These are phyloP conservation scores for Nebria brevicollis DNA, from an alignment of 2,888 invertebrate species.

Conservation along the genomic window DNA sequence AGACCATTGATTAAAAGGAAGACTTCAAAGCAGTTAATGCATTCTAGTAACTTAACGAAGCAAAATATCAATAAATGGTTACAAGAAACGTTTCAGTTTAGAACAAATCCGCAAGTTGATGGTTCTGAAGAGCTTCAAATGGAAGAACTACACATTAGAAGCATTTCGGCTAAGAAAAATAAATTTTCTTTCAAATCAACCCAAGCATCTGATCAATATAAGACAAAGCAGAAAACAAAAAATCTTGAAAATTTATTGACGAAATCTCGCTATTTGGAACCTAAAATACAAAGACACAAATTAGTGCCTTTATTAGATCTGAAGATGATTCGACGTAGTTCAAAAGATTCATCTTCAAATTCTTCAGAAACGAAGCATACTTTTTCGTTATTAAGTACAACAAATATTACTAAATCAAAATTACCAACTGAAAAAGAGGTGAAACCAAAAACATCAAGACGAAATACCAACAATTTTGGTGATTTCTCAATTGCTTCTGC, in stretches of 20 bases:
- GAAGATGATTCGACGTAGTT: neutral
- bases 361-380: neutral
- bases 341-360: neutral
- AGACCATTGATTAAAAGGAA: neutral
- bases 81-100: neutral
- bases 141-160: neutral
- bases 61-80: neutral
- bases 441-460: too few relatives aligned
- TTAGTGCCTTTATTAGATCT: neutral
- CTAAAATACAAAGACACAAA: neutral
- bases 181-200: neutral
- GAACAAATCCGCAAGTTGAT: neutral
- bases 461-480: too few relatives aligned
- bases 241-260: neutral
- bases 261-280: neutral
- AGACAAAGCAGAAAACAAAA: neutral
- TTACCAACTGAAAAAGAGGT: neutral
- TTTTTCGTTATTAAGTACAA: neutral
- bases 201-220: neutral
- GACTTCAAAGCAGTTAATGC: neutral
- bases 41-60: neutral
- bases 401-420: neutral
- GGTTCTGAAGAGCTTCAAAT: neutral
- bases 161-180: neutral
- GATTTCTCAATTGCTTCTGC: too few relatives aligned